phyloP scores from a whole-genome alignment of 2,113 vertebrate genomes.

The Pundamilia nyererei region DNA sequence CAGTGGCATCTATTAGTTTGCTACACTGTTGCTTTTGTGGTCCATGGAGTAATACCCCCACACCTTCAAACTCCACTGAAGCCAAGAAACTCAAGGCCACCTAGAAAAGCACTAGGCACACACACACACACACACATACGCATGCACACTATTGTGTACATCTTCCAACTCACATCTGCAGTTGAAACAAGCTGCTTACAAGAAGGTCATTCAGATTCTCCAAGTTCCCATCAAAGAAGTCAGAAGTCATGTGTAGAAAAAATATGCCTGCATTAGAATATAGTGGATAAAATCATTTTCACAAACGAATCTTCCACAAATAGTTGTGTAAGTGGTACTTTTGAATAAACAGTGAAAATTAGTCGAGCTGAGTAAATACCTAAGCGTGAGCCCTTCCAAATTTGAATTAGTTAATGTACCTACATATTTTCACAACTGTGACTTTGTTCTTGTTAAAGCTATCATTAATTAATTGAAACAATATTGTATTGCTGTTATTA shows the following conservation, averaged over 20 bases:
- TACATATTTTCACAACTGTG: neutral
- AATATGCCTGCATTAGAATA: neutral
- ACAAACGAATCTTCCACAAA: neutral
- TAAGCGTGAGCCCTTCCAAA: neutral
- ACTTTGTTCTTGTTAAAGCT: neutral
- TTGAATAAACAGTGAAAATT: neutral
- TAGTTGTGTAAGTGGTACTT: neutral
- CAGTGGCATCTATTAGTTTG: conserved; percentile 50
- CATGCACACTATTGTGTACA: neutral
- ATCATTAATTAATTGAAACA: neutral
- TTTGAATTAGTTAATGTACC: neutral
- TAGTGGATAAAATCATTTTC: neutral
- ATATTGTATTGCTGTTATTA: neutral
- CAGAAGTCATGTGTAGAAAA: neutral
- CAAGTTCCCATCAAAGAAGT: neutral
- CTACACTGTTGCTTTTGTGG: conserved; percentile 6
- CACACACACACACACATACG: neutral
- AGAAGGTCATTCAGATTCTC: neutral
- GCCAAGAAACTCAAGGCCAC: neutral
- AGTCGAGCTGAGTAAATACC: neutral
- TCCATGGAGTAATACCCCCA: conserved; percentile 15
- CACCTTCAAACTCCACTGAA: conserved; percentile 15
- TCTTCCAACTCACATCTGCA: neutral
- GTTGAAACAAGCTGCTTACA: neutral
- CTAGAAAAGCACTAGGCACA: neutral